These are phyloP conservation scores for Cosmia pyralina DNA, from an alignment of 2,888 invertebrate species.

Conservation along the genomic window DNA sequence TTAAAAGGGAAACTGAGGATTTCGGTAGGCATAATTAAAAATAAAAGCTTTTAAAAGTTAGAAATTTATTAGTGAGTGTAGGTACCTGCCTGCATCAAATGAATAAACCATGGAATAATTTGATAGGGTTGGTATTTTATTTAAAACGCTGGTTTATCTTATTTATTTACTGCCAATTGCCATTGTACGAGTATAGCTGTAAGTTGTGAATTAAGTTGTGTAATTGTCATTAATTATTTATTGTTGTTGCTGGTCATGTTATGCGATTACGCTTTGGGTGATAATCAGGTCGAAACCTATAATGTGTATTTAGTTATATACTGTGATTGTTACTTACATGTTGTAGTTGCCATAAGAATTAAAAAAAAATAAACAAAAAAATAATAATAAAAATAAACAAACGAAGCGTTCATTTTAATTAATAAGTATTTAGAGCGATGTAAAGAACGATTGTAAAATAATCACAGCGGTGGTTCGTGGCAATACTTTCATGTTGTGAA, in stretches of 20 bases:
- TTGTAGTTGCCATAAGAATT: too few species aligned
- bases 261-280: too few species aligned
- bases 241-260: too few species aligned
- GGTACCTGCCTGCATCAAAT: not conserved
- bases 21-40: not conserved
- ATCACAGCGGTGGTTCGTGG: conserved; percentile 16
- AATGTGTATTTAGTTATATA: too few species aligned
- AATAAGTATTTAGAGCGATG: conserved; percentile 23
- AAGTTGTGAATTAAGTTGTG: too few species aligned
- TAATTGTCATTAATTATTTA: too few species aligned
- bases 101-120: conserved; percentile 18
- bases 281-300: too few species aligned
- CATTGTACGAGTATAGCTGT: too few species aligned
- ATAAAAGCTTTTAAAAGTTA: conserved; percentile 1
- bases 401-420: conserved; percentile 10
- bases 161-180: conserved; percentile 19
- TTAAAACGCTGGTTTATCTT: not conserved
- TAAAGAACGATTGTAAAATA: conserved; percentile 26
- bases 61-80: not conserved
- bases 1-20: not conserved
- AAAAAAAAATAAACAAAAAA: too few species aligned
- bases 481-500: conserved; percentile 30
- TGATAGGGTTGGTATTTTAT: conserved; percentile 5
- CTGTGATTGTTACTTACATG: too few species aligned
- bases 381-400: too few species aligned